Percentiles rank a stretch among this genome's conserved stretches.
Conservation (phyloP, 1,140 invertebrate genomes). For the Danaus plexippus region DNA sequence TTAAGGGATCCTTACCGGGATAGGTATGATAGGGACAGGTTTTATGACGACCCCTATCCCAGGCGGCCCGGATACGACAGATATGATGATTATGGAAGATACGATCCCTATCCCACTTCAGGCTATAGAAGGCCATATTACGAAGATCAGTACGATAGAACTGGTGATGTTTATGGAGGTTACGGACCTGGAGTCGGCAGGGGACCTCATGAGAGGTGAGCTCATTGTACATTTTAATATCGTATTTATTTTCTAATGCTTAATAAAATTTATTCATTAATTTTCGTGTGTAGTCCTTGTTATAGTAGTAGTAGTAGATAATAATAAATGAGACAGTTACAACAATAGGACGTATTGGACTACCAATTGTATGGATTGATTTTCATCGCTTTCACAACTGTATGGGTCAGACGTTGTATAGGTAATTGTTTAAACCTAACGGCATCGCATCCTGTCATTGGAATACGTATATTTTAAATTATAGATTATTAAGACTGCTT, state of each 20-base stretch:
- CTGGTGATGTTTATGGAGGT: conserved; percentile 37
- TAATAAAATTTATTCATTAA: background rate
- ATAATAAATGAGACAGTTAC: too few species aligned
- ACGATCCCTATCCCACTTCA: conserved; percentile 46
- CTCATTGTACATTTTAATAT: background rate
- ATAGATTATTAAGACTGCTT: too few species aligned
- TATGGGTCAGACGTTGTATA: conserved; percentile 15
- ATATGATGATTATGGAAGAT: conserved; percentile 49
- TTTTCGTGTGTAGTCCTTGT: too few species aligned
- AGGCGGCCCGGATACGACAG: conserved; percentile 42
- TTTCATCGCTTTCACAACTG: conserved; percentile 39
- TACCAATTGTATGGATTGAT: conserved; percentile 5
- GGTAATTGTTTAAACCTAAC: conserved; percentile 27
- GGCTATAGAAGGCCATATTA: conserved; percentile 61
- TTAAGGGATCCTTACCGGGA: conserved; percentile 45
- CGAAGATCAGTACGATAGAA: conserved; percentile 56
- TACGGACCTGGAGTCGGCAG: conserved; percentile 50
- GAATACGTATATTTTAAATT: too few species aligned
- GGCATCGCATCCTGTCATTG: conserved; percentile 14
- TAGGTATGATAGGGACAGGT: conserved; percentile 31
- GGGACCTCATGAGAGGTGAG: conserved; percentile 60
- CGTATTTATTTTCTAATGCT: too few species aligned
- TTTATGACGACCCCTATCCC: conserved; percentile 45
- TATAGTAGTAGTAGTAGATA: too few species aligned
- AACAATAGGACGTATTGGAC: too few species aligned